Conservation (phyloP, 2,888 invertebrate genomes). For the Harpalus rubripes region DNA sequence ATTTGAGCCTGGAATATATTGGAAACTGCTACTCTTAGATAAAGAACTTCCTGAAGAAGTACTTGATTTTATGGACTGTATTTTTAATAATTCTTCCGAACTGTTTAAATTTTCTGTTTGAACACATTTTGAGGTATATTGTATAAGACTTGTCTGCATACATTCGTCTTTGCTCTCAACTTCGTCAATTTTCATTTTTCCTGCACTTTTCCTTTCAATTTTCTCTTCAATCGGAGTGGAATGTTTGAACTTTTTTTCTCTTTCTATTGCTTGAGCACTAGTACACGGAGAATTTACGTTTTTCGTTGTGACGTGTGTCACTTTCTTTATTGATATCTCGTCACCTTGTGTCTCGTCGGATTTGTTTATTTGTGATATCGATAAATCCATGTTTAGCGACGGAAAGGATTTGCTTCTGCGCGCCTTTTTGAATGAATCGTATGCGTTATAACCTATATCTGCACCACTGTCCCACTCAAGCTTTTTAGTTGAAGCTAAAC, state of each 20-base stretch:
- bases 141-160: conserved; percentile 51
- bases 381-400: conserved; percentile 68
- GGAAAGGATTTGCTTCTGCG: conserved; percentile 75
- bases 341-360: conserved; percentile 17
- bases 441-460: conserved; percentile 86
- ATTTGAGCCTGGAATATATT: conserved; percentile 79
- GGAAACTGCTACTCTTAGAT: conserved; percentile 83
- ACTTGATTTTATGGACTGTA: conserved; percentile 68
- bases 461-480: conserved; percentile 94
- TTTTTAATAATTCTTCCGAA: background rate
- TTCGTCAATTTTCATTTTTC: background rate
- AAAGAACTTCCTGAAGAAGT: conserved; percentile 71
- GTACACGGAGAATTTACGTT: conserved; percentile 27
- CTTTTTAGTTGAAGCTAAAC: conserved; percentile 85
- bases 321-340: conserved; percentile 43
- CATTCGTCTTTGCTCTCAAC: conserved; percentile 52
- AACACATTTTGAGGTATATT: conserved; percentile 33
- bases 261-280: background rate
- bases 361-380: conserved; percentile 46
- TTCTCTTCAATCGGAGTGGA: conserved; percentile 42
- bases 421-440: conserved; percentile 74
- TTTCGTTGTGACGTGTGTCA: conserved; percentile 25
- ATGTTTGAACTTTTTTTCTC: conserved; percentile 36
- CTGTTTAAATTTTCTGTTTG: conserved; percentile 34
- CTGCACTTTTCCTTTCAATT: conserved; percentile 19